Base-by-base conservation (phyloP, 2,888 invertebrate species). In the Neuroscelio doddi region DNA sequence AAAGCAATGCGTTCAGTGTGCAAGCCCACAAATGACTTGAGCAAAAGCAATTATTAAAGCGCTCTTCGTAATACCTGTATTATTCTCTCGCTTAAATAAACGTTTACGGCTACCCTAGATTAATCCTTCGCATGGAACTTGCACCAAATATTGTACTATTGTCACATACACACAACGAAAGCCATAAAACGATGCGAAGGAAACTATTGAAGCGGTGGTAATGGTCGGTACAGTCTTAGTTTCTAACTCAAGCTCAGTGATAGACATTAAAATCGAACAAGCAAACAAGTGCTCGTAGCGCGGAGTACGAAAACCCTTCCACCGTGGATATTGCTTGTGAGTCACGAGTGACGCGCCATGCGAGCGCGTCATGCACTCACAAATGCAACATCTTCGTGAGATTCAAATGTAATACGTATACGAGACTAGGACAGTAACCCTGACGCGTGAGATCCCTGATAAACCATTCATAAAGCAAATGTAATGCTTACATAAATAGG, bases 311-410 rank as follows among this genome's bases (percentile, higher is more conserved):
- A 46, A 41, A 57, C 46, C 61, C 66, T 68, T 62, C 63, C 66
- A 62, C 53, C 52, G 42, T 15, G 30, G 46, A 32, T 49, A 32
- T 34, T 30, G 47, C 38, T 41, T 46, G 55, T 75, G 76, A 74
- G 70, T 74, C 76, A 76, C 72, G 69, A 69, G 70, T 72, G 70
- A 72, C 74, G 69, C 64, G 67, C 34, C 68, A 69, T 62, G 44
- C 56, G 59, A 68, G 64, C 68, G 69, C 71, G 73, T 74, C 73
- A 71, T 70, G 57, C 65, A 67, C 72, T 74, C 74, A 73, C 69
- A 52, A 75, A 75, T 73, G 70, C 71, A 62, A 55, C 62, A 66
- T 71, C 68, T 69, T 55, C 53, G 42, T 17, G 49, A 39, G 47
- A 30, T 30, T 2, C 30, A 9, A 30, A 9, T n/a, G 30, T 4